phyloP scores from a whole-genome alignment of 2,797 vertebrate species.

The Lycodopsis pacificus region DNA sequence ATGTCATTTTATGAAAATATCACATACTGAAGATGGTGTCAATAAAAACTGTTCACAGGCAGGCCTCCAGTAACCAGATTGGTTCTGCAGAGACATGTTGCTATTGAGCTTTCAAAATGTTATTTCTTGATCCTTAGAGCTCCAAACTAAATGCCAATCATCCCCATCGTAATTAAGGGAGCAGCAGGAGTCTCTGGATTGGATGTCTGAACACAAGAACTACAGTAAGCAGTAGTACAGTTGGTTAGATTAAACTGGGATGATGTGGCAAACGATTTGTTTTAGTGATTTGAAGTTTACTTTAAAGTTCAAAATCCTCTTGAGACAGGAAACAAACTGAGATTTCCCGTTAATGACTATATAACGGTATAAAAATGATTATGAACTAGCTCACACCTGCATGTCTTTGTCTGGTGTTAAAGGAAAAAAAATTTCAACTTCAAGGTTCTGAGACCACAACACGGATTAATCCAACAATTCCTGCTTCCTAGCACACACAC shows the following conservation, averaged over 20 bases:
- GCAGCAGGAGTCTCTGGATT: not conserved
- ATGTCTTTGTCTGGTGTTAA: constrained; percentile 14
- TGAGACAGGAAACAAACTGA: not conserved
- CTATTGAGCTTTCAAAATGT: constrained; percentile 4
- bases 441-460: constrained; percentile 17
- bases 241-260: not conserved
- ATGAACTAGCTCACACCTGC: not conserved
- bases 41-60: not conserved
- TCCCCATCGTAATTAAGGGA: not conserved
- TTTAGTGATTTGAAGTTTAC: not conserved
- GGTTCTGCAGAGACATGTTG: not conserved
- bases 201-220: constrained; percentile 5
- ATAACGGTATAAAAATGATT: not conserved
- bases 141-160: constrained; percentile 14
- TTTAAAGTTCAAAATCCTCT: not conserved
- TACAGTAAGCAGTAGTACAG: too few relatives aligned
- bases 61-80: not conserved
- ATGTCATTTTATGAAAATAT: constrained; percentile 6
- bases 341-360: not conserved
- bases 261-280: not conserved
- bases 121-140: constrained; percentile 12
- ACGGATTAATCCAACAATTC: constrained; percentile 9
- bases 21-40: not conserved
- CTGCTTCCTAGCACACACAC: constrained; percentile 5
- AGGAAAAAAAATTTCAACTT: not conserved